Conservation (phyloP, 2,888 invertebrate species). For the Rhamphomyia laevipes region DNA sequence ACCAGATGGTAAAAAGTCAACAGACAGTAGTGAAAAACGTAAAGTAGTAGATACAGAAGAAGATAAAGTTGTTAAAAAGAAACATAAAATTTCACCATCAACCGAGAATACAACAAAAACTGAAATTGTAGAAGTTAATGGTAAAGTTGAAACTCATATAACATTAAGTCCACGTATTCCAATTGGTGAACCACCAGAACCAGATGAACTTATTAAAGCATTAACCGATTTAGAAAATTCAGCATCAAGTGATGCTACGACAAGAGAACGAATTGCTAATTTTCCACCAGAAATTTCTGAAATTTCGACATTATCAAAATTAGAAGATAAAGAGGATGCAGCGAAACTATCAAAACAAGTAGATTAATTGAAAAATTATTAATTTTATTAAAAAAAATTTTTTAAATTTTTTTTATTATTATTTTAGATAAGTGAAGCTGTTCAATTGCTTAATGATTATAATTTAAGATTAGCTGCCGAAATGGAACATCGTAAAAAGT, state of each 20-base stretch:
- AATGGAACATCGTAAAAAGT: slow-evolving; percentile 77
- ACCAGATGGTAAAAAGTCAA: not conserved
- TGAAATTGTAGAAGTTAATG: slow-evolving; percentile 50
- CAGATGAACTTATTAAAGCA: slow-evolving; percentile 81
- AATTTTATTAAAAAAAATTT: not conserved
- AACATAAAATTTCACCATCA: not conserved
- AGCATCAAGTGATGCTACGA: slow-evolving; percentile 87
- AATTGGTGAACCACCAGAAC: slow-evolving; percentile 77
- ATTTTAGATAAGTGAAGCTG: slow-evolving; percentile 59
- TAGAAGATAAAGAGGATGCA: slow-evolving; percentile 74
- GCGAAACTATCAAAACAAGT: slow-evolving; percentile 69
- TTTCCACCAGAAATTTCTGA: slow-evolving; percentile 92
- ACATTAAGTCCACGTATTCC: slow-evolving; percentile 70
- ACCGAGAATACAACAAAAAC: slow-evolving; percentile 4
- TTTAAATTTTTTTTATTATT: not conserved
- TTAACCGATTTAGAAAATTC: slow-evolving; percentile 82
- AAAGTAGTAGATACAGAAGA: slow-evolving; percentile 9
- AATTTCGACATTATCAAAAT: slow-evolving; percentile 70
- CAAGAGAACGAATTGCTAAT: slow-evolving; percentile 85
- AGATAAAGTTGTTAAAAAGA: not conserved
- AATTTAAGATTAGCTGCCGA: slow-evolving; percentile 76
- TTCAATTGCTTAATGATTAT: slow-evolving; percentile 75
- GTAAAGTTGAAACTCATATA: slow-evolving; percentile 62
- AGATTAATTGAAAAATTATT: not conserved
- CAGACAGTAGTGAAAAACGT: slow-evolving; percentile 9